Conservation (phyloP, 1,140 invertebrate genomes). For the Bombus waltoni region DNA sequence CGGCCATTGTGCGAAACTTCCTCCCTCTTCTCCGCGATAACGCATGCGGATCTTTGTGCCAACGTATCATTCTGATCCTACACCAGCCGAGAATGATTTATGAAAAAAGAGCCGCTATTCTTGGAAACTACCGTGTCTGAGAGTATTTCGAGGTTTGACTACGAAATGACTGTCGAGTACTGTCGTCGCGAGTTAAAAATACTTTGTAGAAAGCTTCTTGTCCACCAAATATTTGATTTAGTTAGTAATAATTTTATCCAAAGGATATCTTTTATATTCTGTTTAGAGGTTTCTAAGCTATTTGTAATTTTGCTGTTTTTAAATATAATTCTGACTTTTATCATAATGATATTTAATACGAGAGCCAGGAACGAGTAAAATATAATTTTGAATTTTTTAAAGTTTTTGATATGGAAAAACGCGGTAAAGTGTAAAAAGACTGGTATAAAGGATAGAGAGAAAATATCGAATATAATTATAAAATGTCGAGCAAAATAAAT, state of each 20-base stretch:
- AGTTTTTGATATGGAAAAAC: background rate
- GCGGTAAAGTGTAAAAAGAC: background rate
- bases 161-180: background rate
- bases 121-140: background rate
- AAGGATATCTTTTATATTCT: background rate
- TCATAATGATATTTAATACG: background rate
- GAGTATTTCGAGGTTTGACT: background rate
- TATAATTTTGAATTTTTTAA: background rate
- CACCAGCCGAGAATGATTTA: background rate
- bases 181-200: background rate
- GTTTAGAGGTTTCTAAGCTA: background rate
- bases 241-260: background rate
- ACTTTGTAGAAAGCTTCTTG: background rate
- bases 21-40: slow-evolving; percentile 30
- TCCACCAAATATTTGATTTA: background rate
- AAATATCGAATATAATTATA: background rate
- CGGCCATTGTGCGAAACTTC: slow-evolving; percentile 40
- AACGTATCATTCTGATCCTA: slow-evolving; percentile 67
- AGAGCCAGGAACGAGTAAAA: no score
- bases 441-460: background rate
- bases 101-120: background rate
- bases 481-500: background rate
- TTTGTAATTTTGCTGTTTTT: background rate
- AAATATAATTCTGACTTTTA: background rate
- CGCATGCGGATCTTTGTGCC: slow-evolving; percentile 49